Conservation (phyloP, 2,113 vertebrate species). For the Cololabis saira region DNA sequence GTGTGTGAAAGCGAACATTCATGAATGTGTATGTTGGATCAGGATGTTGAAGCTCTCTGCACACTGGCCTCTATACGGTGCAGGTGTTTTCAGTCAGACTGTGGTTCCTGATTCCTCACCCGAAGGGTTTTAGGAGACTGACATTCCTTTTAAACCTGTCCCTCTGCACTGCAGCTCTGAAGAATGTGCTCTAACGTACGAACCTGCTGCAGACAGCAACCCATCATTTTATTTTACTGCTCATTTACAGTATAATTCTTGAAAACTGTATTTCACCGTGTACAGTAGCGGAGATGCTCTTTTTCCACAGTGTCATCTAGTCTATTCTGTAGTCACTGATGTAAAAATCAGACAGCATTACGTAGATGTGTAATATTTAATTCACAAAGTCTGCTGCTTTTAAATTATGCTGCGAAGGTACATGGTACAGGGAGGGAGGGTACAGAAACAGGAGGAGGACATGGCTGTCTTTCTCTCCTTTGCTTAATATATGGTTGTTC, state of each 20-base stretch:
- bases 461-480: conserved; percentile 46
- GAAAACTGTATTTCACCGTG: conserved; percentile 6
- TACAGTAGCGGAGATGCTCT: background rate
- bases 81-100: conserved; percentile 80
- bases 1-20: conserved; percentile 66
- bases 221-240: conserved; percentile 38
- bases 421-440: background rate
- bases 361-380: conserved; percentile 30
- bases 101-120: conserved; percentile 69
- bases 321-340: conserved; percentile 15
- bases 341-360: conserved; percentile 36
- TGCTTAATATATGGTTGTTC: conserved; percentile 57
- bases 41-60: conserved; percentile 58
- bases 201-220: conserved; percentile 42
- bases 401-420: conserved; percentile 8
- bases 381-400: conserved; percentile 26
- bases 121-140: conserved; percentile 69
- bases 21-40: conserved; percentile 72
- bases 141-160: conserved; percentile 69
- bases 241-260: conserved; percentile 20
- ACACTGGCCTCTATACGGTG: conserved; percentile 54
- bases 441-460: conserved; percentile 44
- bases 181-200: conserved; percentile 24
- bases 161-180: conserved; percentile 38
- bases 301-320: conserved; percentile 29